Conservation (phyloP, 2,797 vertebrate species). For the Malacoctenus gilli region DNA sequence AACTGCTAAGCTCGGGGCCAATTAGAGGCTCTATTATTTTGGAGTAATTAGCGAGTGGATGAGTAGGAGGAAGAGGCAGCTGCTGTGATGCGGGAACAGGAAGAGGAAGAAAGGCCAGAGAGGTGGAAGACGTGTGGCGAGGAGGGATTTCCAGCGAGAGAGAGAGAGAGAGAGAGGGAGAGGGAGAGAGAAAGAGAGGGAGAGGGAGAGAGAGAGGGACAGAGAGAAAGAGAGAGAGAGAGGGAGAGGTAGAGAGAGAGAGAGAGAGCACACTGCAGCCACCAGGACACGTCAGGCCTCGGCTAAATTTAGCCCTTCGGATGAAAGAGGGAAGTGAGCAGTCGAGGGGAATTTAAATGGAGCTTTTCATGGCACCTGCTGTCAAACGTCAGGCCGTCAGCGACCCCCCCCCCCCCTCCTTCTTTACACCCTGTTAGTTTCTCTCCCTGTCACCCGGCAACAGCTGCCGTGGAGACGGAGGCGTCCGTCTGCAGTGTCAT, state of each 20-base stretch:
- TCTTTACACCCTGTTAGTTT: slow-evolving; percentile 54
- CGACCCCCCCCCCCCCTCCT: slow-evolving; percentile 17
- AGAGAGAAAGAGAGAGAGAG: slow-evolving; percentile 26
- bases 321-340: slow-evolving; percentile 59
- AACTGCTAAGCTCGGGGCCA: slow-evolving; percentile 1
- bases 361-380: slow-evolving; percentile 79
- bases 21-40: slow-evolving; percentile 9
- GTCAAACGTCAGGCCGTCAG: slow-evolving; percentile 60
- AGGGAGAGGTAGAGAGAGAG: slow-evolving; percentile 29
- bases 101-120: slow-evolving; percentile 4
- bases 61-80: slow-evolving; percentile 18
- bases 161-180: slow-evolving; percentile 30
- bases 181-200: slow-evolving; percentile 30
- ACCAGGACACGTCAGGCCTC: slow-evolving; percentile 45
- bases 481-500: slow-evolving; percentile 21
- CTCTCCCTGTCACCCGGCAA: slow-evolving; percentile 62
- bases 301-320: slow-evolving; percentile 74
- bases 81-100: neutral
- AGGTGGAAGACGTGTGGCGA: slow-evolving; percentile 1
- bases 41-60: neutral
- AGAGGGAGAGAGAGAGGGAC: too few species aligned
- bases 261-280: slow-evolving; percentile 36
- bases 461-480: slow-evolving; percentile 58
- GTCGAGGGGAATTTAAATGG: slow-evolving; percentile 68
- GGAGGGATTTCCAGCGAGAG: slow-evolving; percentile 34